Percentiles rank a stretch among this genome's conserved stretches.
Evolutionary conservation across 2,113 vertebrate species (phyloP).

Genomic region (Muscicapa adusta): DNA sequence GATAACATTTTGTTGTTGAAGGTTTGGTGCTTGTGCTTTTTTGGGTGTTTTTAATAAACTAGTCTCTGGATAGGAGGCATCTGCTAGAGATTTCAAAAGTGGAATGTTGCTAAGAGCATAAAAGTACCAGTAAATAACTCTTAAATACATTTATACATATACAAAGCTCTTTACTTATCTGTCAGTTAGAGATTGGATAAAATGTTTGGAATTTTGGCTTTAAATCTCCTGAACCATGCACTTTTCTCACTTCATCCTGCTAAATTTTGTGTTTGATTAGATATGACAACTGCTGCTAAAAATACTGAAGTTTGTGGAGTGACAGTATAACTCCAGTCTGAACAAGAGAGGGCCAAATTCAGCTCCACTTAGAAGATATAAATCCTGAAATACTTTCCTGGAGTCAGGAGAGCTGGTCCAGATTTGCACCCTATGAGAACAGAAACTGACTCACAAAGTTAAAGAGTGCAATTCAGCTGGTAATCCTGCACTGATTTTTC

Average conservation of each 20-base stretch:
- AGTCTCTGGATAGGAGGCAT: neutral
- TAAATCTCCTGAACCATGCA: constrained; percentile 28
- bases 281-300: constrained; percentile 65
- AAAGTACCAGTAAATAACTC: constrained; percentile 13
- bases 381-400: constrained; percentile 23
- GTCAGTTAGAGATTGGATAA: constrained; percentile 1
- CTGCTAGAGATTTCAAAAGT: constrained; percentile 8
- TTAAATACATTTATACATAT: neutral
- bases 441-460: constrained; percentile 15
- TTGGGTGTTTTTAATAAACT: neutral
- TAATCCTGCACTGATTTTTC: neutral
- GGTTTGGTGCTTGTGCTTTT: neutral
- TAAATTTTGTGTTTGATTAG: constrained; percentile 54
- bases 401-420: neutral
- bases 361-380: constrained; percentile 21
- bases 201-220: constrained; percentile 58
- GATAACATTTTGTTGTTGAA: neutral
- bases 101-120: neutral
- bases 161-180: constrained; percentile 17
- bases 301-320: constrained; percentile 27
- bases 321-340: constrained; percentile 20
- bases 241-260: constrained; percentile 56
- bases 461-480: neutral
- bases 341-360: constrained; percentile 13
- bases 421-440: constrained; percentile 24